Percentiles rank a stretch among this genome's conserved stretches.
These are phyloP conservation scores for Mesocricetus auratus DNA, from an alignment of 2,113 vertebrate species.

Conservation along the genomic window DNA sequence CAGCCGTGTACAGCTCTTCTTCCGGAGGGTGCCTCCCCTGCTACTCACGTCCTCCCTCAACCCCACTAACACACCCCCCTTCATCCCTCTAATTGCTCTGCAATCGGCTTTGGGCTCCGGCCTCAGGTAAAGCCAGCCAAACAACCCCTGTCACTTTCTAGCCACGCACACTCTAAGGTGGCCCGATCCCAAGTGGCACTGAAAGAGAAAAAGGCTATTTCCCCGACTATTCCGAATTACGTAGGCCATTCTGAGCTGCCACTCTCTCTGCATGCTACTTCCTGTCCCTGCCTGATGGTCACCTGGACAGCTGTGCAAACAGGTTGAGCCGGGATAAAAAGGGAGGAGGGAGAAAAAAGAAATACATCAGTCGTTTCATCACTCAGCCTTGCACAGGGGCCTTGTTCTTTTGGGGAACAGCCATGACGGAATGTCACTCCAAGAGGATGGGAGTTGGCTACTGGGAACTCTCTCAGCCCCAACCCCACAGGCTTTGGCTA, in stretches of 20 bases:
- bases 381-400: neutral
- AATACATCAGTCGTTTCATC: neutral
- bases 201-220: conserved; percentile 61
- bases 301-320: neutral
- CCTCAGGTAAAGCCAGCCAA: conserved; percentile 21
- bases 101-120: neutral
- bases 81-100: neutral
- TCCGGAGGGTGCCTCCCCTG: rapidly evolving
- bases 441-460: neutral
- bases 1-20: neutral
- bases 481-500: neutral
- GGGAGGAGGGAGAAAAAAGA: too few relatives aligned
- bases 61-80: neutral
- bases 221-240: conserved; percentile 57
- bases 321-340: neutral
- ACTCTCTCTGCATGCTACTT: neutral
- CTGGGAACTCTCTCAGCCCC: neutral
- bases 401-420: neutral
- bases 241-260: conserved; percentile 39
- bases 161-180: neutral
- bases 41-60: neutral
- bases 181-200: conserved; percentile 20
- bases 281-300: neutral
- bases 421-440: neutral
- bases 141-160: neutral